A percentile compares a stretch with the other conserved stretches of the same genome.
Conservation (phyloP, 1,140 invertebrate species). For the Macrobrachium rosenbergii region DNA sequence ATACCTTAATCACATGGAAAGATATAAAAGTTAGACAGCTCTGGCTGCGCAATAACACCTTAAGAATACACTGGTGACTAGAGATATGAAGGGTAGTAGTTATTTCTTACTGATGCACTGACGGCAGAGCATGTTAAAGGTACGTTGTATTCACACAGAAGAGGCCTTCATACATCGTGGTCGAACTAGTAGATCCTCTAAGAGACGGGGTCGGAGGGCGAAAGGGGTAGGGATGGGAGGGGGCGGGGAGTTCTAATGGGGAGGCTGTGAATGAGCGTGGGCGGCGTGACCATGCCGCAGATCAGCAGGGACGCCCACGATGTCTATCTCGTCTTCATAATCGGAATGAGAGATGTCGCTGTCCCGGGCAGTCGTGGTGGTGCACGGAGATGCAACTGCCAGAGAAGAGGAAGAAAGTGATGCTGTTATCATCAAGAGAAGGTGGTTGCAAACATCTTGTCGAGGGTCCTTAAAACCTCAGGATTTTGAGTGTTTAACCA, state of each 20-base stretch:
- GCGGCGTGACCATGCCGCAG: conserved; percentile 44
- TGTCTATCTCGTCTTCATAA: conserved; percentile 65
- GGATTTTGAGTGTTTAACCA: no score
- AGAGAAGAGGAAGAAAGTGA: background rate
- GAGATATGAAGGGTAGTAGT: no score
- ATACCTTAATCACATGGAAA: no score
- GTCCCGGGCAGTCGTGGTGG: conserved; percentile 37
- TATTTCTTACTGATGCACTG: no score
- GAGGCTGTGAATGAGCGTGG: conserved; percentile 34
- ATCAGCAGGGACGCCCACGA: conserved; percentile 58
- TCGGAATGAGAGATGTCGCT: conserved; percentile 58
- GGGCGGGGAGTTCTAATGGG: conserved; percentile 20
- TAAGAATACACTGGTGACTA: no score
- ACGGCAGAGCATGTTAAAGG: no score
- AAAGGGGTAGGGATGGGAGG: background rate
- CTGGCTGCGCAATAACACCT: no score
- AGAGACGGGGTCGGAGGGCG: background rate
- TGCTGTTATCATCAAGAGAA: background rate
- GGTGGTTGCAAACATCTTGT: background rate
- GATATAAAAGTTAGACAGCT: no score
- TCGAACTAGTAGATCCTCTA: no score
- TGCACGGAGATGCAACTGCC: conserved; percentile 40
- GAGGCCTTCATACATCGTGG: no score
- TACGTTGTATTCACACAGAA: no score
- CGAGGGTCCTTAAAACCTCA: no score